Base-by-base conservation (phyloP, 2,888 invertebrate species). In the Stenolophus ochropezus region DNA sequence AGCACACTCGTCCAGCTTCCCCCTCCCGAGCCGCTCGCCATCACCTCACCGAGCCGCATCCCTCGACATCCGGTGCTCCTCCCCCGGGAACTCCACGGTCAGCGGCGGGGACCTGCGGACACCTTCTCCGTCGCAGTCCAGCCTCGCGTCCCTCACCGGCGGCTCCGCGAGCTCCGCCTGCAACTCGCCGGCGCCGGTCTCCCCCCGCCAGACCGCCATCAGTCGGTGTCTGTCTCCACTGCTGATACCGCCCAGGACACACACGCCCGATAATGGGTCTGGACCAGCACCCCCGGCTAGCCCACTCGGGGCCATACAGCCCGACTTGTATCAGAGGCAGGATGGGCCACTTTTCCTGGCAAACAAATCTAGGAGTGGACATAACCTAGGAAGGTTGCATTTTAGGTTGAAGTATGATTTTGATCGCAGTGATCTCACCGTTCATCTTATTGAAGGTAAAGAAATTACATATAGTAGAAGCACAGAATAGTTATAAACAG, bases 371-470 rank as follows among this genome's bases (percentile, higher is more conserved):
- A 91, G 91, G 79, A 90, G 90, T 18, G 94, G 94, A 4, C 94
- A 94, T 2, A 93, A 93, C 47, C 91, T 96, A 61, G 97, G 97
- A 42, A 92, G 96, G 83, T 91, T 97, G 83, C 97, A 97, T 87
- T 92, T 97, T 85, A 91, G 96, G 78, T 91, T 97, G 81, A 96
- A 95, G 86, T 97, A 97, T 87, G 97, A 97, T 90, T 96, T 96
- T 87, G 95, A 97, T 88, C 92, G 96, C 84, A 97, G 96, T 14
- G 97, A 97, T 89, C 91, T 97, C 84, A 94, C 96, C 84, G 95
- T 97, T n/a, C 96, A 97, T 90, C 91, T 97, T 84, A 97, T 97
- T 89, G 97, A 97, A 93, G 51, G 16, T 51, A 51, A n/a, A 51
- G 14, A 42, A 42, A 42, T 42, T 11, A 11, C 11, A 42, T n/a